phyloP scores from a whole-genome alignment of 1,140 invertebrate genomes.

The Adelges cooleyi region DNA sequence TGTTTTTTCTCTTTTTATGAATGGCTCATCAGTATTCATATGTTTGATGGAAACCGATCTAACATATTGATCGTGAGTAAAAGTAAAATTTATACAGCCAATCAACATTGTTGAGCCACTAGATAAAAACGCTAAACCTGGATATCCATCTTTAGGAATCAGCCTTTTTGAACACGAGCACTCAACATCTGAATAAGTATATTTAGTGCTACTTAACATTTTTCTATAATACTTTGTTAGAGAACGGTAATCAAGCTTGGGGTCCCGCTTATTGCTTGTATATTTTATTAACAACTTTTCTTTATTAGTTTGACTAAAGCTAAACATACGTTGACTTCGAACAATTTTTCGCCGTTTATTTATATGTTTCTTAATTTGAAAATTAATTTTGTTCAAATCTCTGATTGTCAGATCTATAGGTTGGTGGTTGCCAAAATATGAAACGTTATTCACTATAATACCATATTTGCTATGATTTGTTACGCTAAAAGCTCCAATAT shows the following conservation, averaged over 20 bases:
- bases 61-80: background rate
- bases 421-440: constrained; percentile 5
- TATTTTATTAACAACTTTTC: background rate
- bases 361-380: background rate
- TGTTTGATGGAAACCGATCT: background rate
- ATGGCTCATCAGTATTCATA: background rate
- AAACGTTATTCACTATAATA: constrained; percentile 11
- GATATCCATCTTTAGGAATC: background rate
- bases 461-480: constrained; percentile 16
- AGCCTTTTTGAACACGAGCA: constrained; percentile 5
- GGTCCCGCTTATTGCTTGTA: background rate
- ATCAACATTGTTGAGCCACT: constrained; percentile 3
- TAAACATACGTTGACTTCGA: background rate
- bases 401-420: background rate
- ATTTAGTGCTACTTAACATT: background rate
- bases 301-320: background rate
- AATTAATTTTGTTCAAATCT: constrained; percentile 2
- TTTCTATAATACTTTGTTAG: background rate
- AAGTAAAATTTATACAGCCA: constrained; percentile 14
- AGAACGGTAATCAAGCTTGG: background rate
- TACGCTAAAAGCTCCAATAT: background rate
- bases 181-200: background rate
- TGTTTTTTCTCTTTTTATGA: background rate
- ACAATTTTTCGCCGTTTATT: constrained; percentile 3
- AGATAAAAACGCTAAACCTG: background rate